A percentile compares a stretch with the other conserved stretches of the same genome.
Conservation (phyloP, 2,113 vertebrate species). For the Thermophis baileyi region DNA sequence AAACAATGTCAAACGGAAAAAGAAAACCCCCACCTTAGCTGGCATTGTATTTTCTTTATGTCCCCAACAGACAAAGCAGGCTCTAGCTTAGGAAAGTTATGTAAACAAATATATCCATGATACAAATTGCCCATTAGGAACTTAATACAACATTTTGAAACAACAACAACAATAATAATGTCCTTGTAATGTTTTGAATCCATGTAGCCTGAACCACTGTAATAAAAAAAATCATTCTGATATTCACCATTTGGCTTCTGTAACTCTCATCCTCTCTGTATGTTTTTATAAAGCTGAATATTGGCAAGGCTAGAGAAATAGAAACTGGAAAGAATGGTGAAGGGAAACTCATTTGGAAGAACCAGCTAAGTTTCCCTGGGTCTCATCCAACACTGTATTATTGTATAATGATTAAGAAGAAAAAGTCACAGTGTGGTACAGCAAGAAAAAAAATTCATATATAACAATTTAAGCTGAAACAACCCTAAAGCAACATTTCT, state of each 20-base stretch:
- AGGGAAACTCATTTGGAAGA: neutral
- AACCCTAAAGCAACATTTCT: neutral
- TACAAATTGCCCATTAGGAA: neutral
- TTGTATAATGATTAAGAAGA: neutral
- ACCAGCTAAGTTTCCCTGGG: conserved; percentile 6
- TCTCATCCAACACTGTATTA: neutral
- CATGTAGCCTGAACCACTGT: neutral
- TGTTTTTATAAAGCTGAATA: neutral
- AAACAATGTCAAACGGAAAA: neutral
- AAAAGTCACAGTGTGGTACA: conserved; percentile 53
- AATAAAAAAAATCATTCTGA: neutral
- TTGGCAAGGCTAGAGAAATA: neutral
- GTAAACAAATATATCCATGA: neutral
- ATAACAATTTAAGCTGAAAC: conserved; percentile 58
- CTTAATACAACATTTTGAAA: neutral
- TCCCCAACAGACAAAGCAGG: rapidly evolving
- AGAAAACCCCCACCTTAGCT: neutral
- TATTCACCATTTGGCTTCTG: neutral
- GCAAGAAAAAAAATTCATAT: conserved; percentile 48
- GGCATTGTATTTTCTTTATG: neutral
- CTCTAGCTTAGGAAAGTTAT: conserved; percentile 8
- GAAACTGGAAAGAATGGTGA: neutral
- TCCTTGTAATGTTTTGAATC: neutral
- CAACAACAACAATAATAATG: neutral
- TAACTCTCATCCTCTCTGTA: neutral